phyloP scores from a whole-genome alignment of 2,113 vertebrate genomes.

The Cyprinodon brontotheroides region DNA sequence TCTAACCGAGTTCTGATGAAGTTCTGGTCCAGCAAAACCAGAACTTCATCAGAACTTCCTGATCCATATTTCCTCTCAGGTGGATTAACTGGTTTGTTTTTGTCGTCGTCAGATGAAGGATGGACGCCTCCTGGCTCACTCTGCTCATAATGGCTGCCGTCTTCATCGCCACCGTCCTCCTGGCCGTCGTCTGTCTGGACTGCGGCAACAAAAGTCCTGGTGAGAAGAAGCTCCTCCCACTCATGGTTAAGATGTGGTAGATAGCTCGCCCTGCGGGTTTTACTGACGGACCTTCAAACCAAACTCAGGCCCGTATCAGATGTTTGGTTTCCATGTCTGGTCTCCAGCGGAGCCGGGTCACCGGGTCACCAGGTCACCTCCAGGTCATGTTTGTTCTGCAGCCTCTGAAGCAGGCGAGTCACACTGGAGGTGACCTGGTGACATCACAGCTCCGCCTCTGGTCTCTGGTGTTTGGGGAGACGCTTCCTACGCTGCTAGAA shows the following conservation, averaged over 20 bases:
- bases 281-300: background rate
- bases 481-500: too few species aligned
- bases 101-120: slow-evolving; percentile 44
- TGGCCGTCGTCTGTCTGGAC: slow-evolving; percentile 44
- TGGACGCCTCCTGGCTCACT: slow-evolving; percentile 31
- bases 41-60: too few species aligned
- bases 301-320: background rate
- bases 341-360: background rate
- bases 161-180: slow-evolving; percentile 24
- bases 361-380: too few species aligned
- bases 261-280: background rate
- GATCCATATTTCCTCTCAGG: too few species aligned
- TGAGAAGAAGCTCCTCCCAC: slow-evolving; percentile 11
- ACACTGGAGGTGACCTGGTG: too few species aligned
- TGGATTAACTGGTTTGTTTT: too few species aligned
- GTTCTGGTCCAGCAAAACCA: too few species aligned
- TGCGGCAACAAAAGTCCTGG: slow-evolving; percentile 51
- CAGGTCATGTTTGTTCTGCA: too few species aligned
- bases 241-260: background rate
- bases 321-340: background rate
- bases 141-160: background rate
- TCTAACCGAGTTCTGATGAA: too few species aligned
- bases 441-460: too few species aligned
- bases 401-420: too few species aligned
- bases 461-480: too few species aligned